Evolutionary conservation across 2,113 vertebrate genomes (phyloP), one percentile per base, ranked within the genome.

Genomic region (Marmota flaviventris): DNA sequence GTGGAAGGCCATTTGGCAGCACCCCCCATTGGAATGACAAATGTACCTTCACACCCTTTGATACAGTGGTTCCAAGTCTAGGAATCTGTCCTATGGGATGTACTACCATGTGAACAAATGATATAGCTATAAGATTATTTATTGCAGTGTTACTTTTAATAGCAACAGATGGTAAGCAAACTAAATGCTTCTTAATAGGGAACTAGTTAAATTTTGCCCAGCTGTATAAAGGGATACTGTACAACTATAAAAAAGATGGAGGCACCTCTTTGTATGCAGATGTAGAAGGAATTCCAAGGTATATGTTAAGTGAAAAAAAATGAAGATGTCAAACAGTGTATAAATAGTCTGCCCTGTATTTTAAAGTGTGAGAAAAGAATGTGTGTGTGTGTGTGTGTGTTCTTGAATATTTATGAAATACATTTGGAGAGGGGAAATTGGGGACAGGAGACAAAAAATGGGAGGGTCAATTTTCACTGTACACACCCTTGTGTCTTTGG

Each of bases 121-220:
- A 88, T 94, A 63, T 65, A 61, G 61, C 42, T 82, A 17, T 75
- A 56, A 69, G n/a, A 61, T 78, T 96, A 79, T 92, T 97, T 53
- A 84, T 14, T 39, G 75, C 13, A 42, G 63, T 4, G 8, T 84
- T 88, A 63, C 94, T 96, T 93, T 73, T 89, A 89, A 76, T 27
- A 93, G 85, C 72, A 79, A 78, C 89, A 97, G 85, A 84, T 87
- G 87, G 89, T 48, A 81, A 87, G 56, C 70, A 79, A 94, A 63
- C n/a, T 61, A 67, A 77, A n/a, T 48, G 51, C 10, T 70, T 67
- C 42, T 79, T 76, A 51, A 34, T 6, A 39, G 70, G n/a, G 81
- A 53, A 56, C 56, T 87, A 42, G 91, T 78, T 92, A 86, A 86
- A 84, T 78, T 89, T 89, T 84, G 81, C n/a, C 61, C 17, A 27